These are phyloP conservation scores for Champsocephalus gunnari DNA, from an alignment of 2,797 vertebrate species.

Conservation along the genomic window DNA sequence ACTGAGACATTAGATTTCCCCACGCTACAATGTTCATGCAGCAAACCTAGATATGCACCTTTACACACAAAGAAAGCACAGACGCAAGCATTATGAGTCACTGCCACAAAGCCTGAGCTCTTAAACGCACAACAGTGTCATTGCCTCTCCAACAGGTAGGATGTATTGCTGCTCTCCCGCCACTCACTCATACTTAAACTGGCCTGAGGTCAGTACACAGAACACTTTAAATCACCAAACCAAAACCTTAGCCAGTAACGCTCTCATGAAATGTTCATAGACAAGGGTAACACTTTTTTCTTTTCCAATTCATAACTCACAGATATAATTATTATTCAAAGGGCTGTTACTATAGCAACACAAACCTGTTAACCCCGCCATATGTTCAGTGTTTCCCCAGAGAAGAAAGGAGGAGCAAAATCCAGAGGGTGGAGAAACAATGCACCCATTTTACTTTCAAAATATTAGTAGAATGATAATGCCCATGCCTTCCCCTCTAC, in stretches of 20 bases:
- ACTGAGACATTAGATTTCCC: conserved; percentile 42
- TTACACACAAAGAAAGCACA: conserved; percentile 43
- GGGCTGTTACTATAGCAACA: conserved; percentile 71
- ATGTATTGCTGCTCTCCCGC: conserved; percentile 16
- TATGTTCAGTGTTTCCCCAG: conserved; percentile 40
- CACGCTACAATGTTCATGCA: conserved; percentile 18
- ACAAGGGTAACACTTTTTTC: not conserved
- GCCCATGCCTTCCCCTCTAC: not conserved
- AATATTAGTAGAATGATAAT: not conserved
- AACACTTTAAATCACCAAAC: conserved; percentile 1
- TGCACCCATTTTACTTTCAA: no score
- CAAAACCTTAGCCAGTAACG: not conserved
- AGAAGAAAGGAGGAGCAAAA: conserved; percentile 11
- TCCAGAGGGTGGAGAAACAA: not conserved
- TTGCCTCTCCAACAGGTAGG: conserved; percentile 60
- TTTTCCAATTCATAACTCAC: conserved; percentile 24
- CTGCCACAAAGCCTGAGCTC: conserved; percentile 57
- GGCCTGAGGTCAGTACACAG: not conserved
- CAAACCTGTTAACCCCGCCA: conserved; percentile 49
- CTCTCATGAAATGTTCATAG: not conserved
- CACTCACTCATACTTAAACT: not conserved
- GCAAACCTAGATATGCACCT: conserved; percentile 26
- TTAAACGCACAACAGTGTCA: conserved; percentile 53
- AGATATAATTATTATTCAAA: conserved; percentile 51
- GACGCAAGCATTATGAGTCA: conserved; percentile 81